Evolutionary conservation across 1,140 invertebrate genomes (phyloP).

Genomic region (Bombus impatiens): DNA sequence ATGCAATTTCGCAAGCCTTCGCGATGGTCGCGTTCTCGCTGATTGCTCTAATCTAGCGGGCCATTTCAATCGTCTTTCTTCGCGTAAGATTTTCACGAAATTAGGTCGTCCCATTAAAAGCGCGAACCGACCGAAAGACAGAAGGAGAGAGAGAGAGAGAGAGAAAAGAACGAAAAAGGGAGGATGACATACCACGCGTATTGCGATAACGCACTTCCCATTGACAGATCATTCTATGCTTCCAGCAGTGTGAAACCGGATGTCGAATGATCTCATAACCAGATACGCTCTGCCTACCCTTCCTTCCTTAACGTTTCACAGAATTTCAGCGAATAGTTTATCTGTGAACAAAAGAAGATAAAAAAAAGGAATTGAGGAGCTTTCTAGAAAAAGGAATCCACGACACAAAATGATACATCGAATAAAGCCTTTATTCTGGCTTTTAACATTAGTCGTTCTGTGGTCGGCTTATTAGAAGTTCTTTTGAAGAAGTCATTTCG

Average conservation of each 20-base stretch:
- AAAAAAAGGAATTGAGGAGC: not conserved
- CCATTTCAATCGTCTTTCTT: not conserved
- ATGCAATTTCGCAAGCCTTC: not conserved
- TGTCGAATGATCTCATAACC: conserved; percentile 74
- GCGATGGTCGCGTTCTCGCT: not conserved
- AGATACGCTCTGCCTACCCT: conserved; percentile 65
- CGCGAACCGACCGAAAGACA: conserved; percentile 2
- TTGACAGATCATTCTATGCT: conserved; percentile 69
- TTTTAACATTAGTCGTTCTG: too few relatives aligned
- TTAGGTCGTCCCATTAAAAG: conserved; percentile 54
- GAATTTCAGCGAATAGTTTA: conserved; percentile 13
- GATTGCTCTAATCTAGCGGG: not conserved
- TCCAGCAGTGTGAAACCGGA: conserved; percentile 68
- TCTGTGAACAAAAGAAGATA: not conserved
- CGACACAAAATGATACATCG: not conserved
- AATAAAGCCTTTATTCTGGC: too few relatives aligned
- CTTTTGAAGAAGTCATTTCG: too few relatives aligned
- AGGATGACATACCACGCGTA: conserved; percentile 63
- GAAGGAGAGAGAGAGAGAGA: conserved; percentile 46
- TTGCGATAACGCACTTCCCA: conserved; percentile 79
- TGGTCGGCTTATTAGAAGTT: too few relatives aligned
- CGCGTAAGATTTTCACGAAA: conserved; percentile 34
- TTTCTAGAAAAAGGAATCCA: not conserved
- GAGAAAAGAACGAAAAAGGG: conserved; percentile 54
- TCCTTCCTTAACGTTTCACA: conserved; percentile 48